Conservation (phyloP, 2,113 vertebrate species). For the Halcyon malimbica region DNA sequence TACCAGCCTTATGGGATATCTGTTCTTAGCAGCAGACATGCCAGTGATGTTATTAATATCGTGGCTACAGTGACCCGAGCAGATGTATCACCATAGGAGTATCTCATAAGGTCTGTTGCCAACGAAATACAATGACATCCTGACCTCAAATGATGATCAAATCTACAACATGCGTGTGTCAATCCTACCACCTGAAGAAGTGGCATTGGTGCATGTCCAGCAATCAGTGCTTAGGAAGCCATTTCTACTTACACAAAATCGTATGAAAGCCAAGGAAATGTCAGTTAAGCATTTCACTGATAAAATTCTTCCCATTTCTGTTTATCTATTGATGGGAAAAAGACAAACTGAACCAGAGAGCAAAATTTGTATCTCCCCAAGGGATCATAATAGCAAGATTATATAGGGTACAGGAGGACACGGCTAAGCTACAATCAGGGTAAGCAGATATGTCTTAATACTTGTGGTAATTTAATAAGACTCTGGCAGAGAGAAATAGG, state of each 20-base stretch:
- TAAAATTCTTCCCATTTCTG: not conserved
- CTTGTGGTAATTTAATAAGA: not conserved
- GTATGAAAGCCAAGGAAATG: not conserved
- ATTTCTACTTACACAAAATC: not conserved
- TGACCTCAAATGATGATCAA: not conserved
- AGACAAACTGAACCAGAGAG: not conserved
- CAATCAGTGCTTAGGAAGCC: not conserved
- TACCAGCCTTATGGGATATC: accelerated
- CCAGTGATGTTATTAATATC: not conserved
- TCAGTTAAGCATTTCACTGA: not conserved
- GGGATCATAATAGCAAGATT: not conserved
- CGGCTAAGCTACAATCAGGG: not conserved
- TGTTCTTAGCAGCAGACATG: not conserved
- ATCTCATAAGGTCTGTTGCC: not conserved
- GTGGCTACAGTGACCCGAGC: not conserved
- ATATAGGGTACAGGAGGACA: not conserved
- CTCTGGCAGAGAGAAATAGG: not conserved
- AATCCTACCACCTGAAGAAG: not conserved
- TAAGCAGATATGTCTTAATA: not conserved
- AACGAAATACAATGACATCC: not conserved
- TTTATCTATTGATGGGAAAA: not conserved
- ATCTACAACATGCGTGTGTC: accelerated
- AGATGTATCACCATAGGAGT: accelerated
- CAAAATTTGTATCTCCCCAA: not conserved
- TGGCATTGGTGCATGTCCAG: not conserved